Percentiles rank a stretch among this genome's conserved stretches.
phyloP scores from a whole-genome alignment of 92 coral and sea anemone genomes.

The Meandrina meandrites region DNA sequence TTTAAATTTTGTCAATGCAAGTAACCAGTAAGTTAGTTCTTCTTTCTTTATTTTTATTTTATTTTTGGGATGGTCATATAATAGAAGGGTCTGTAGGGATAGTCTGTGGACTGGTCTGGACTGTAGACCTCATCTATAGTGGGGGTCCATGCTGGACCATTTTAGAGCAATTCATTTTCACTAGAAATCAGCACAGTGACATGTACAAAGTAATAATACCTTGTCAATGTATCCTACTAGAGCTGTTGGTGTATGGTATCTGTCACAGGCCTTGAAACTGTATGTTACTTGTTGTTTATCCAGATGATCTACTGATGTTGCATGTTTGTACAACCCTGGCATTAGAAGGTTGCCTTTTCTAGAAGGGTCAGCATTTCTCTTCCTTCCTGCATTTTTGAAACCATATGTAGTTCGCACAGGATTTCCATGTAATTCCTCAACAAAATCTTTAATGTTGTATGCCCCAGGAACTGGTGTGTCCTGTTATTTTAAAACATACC shows the following conservation, averaged over 20 bases:
- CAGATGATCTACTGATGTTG: constrained; percentile 77
- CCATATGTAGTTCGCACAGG: constrained; percentile 86
- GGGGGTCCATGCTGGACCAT: too few relatives aligned
- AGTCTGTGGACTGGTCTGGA: too few relatives aligned
- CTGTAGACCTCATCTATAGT: too few relatives aligned
- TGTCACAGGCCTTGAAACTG: constrained; percentile 84
- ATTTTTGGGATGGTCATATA: too few relatives aligned
- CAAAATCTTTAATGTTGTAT: constrained; percentile 85
- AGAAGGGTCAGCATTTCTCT: constrained; percentile 86
- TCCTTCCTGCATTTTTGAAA: constrained; percentile 92
- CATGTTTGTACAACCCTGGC: constrained; percentile 94
- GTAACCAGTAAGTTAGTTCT: too few relatives aligned
- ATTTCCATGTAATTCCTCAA: constrained; percentile 74
- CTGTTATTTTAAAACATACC: constrained; percentile 28
- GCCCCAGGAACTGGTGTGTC: constrained; percentile 98
- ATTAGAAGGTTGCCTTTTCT: constrained; percentile 76
- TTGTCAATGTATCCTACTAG: constrained; percentile 91
- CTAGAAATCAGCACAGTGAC: too few relatives aligned
- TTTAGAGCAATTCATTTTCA: too few relatives aligned
- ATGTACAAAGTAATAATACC: constrained; percentile 30
- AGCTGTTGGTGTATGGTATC: constrained; percentile 86
- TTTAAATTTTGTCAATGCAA: too few relatives aligned
- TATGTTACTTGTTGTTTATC: constrained; percentile 72
- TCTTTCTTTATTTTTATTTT: too few relatives aligned
- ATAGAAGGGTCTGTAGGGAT: too few relatives aligned